These are phyloP conservation scores for Bimastos eiseni DNA, from an alignment of 2,888 invertebrate genomes.

Conservation along the genomic window DNA sequence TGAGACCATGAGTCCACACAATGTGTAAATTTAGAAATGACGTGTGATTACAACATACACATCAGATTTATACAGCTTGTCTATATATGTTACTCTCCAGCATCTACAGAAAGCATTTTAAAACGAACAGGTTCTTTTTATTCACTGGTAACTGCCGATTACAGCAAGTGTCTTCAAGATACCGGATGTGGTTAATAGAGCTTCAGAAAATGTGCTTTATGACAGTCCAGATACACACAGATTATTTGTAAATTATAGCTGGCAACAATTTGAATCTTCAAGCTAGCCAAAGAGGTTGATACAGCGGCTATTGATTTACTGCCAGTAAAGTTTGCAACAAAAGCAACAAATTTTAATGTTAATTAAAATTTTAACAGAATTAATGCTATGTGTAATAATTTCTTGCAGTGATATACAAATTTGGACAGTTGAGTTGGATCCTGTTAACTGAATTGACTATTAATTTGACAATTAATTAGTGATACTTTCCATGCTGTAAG, in stretches of 20 bases:
- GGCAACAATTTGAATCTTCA: not conserved
- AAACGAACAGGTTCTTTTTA: not conserved
- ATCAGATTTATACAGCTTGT: not conserved
- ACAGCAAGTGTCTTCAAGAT: not conserved
- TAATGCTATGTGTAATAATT: no score
- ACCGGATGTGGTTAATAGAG: not conserved
- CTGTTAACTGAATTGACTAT: no score
- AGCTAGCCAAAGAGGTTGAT: not conserved
- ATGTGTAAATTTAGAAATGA: not conserved
- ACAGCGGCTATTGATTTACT: no score
- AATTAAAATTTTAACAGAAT: no score
- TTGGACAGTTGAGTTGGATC: no score
- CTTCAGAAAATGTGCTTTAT: no score
- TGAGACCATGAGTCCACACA: not conserved
- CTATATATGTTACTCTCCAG: not conserved
- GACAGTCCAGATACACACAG: not conserved
- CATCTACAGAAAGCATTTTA: not conserved
- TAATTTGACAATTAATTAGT: no score
- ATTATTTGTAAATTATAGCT: not conserved
- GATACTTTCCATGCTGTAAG: no score
- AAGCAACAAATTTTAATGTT: no score
- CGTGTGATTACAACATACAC: not conserved
- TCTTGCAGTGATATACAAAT: no score
- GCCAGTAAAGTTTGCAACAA: no score
- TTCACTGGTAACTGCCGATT: not conserved